These are phyloP conservation scores for Bucorvus abyssinicus DNA, from an alignment of 2,797 vertebrate genomes.

Conservation along the genomic window DNA sequence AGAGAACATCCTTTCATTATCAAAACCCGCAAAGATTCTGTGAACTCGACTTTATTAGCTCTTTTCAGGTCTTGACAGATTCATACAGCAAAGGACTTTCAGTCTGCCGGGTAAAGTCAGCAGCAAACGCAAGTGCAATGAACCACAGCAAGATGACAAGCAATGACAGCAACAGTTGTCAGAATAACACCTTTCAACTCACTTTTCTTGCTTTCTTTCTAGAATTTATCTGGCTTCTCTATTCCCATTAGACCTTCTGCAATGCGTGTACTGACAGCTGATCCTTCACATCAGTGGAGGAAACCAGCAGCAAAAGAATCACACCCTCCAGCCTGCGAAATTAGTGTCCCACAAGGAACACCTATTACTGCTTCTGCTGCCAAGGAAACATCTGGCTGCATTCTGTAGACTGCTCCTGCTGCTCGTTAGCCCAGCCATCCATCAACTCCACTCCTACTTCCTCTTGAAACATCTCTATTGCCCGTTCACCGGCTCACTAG, in stretches of 20 bases:
- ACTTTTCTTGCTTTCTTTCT: neutral
- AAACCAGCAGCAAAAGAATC: neutral
- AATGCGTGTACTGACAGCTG: neutral
- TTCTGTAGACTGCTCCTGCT: neutral
- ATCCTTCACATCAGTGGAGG: neutral
- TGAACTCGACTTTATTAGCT: neutral
- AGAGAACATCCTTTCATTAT: neutral
- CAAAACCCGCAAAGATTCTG: neutral
- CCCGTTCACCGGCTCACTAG: neutral
- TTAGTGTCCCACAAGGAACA: neutral
- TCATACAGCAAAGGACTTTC: neutral
- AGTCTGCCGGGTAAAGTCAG: neutral
- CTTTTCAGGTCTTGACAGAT: neutral
- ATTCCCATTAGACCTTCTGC: neutral
- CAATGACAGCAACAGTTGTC: neutral
- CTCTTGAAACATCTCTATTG: neutral
- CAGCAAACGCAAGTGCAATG: neutral
- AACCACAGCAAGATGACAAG: neutral
- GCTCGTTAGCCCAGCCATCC: neutral
- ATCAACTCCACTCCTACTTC: neutral
- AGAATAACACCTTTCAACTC: neutral
- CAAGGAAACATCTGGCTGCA: neutral
- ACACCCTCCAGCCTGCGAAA: neutral
- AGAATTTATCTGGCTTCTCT: neutral
- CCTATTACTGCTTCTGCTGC: neutral